Evolutionary conservation across 2,888 invertebrate genomes (phyloP), one percentile per base, ranked within the genome.

Genomic region (Noctua fimbriata): DNA sequence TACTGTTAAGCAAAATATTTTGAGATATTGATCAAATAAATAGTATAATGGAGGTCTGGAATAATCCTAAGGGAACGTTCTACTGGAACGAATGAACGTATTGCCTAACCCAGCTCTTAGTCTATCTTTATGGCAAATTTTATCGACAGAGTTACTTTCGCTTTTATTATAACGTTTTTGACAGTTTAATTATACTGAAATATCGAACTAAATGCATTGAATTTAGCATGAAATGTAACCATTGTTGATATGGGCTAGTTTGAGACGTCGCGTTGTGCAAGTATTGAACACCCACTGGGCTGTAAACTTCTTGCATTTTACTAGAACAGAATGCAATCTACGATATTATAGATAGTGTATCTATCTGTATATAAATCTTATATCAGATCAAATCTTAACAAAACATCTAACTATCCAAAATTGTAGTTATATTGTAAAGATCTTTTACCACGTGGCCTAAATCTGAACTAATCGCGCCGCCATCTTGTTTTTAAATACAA

Each of bases 261-360:
- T 16, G 14, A 24, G 58, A 14, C 41, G 14, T 18, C 21, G 0
- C 1, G 7, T 2, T 83, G 77, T 78, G 84, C 78, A 80, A 80
- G 58, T 16, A 3, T 49, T 21, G 16, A n/a, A 78, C 28, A 84
- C 80, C 84, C 44, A 69, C 67, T 63, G 60, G 28, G 67, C n/a
- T 10, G 21, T 4, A 18, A 52, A 60, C 4, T 18, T 78, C 49
- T 78, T 80, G 67, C 84, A 55, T 60, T 65, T 52, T 28, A 77
- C 32, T n/a, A 60, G 52, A 84, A 84, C 16, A 55, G 28, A 66
- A 78, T 3, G 41, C 65, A 69, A 78, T 78, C 14, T 28, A 60
- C 3, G 12, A 49, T n/a, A n/a, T n/a, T n/a, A n/a, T n/a, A n/a
- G n/a, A n/a, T n/a, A n/a, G n/a, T n/a, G n/a, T n/a, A n/a, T n/a